Evolutionary conservation across 2,797 vertebrate species (phyloP), one percentile per base, ranked within the genome.

Genomic region (Lacerta agilis): DNA sequence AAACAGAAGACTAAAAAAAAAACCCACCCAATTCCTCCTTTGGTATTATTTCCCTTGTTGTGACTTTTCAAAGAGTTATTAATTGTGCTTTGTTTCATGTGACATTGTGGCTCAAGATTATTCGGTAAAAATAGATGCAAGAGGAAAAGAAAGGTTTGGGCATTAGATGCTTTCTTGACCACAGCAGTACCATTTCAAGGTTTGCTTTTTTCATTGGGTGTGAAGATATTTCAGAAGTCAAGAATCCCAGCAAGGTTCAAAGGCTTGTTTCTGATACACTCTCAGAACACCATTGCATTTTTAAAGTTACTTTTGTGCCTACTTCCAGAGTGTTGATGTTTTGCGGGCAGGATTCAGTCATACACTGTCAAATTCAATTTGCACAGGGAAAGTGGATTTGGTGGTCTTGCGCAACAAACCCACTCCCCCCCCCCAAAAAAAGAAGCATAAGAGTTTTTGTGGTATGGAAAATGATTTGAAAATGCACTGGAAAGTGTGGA

Each of bases 31-130:
- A 55, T 55, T 55, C 49, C 18, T 7, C 29, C 41, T 80, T 93
- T 94, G 92, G 90, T 92, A 84, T 79, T 76, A 92, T 93, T 95
- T 95, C 89, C 93, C 92, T 93, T 92, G 93, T 93, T 93, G 84
- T 92, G 92, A 94, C 93, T 93, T 95, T 94, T 92, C 92, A 96
- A 89, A 92, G 90, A 94, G 89, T 91, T 92, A 76, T 86, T 94
- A 93, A 94, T 91, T 94, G 88, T 89, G 88, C 92, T 95, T 94
- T 95, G 93, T 95, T 96, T 92, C 20, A 0, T 33, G 43, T 91
- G 93, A 83, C 80, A 36, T 78, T 79, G 88, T 83, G 87, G 91
- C 84, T 87, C 71, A 38, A 23, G 64, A 90, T 86, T 76, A 77
- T 88, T 85, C 15, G 82, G 38, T 92, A 94, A 95, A 96, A 95